These are phyloP conservation scores for Tachystola acroxantha DNA, from an alignment of 2,888 invertebrate species.

Conservation along the genomic window DNA sequence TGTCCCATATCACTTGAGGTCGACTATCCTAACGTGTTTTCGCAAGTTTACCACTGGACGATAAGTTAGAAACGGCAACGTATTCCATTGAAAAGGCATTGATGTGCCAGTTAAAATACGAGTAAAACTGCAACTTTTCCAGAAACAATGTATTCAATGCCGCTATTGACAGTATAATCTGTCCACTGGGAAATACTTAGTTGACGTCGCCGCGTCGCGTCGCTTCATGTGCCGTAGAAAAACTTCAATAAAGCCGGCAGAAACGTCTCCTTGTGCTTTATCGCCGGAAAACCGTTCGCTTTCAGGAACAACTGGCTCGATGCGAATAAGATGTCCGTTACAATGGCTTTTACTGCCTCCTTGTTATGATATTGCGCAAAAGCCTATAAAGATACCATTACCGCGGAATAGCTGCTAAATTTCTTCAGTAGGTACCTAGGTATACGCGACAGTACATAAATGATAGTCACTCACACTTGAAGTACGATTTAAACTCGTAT, in stretches of 20 bases:
- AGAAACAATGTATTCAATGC: slow-evolving; percentile 12
- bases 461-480: too few relatives aligned
- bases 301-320: slow-evolving; percentile 37
- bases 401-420: too few relatives aligned
- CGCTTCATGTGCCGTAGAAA: slow-evolving; percentile 52
- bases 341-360: slow-evolving; percentile 41
- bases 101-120: background rate
- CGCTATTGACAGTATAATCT: slow-evolving; percentile 27
- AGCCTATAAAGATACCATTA: background rate
- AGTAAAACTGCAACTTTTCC: background rate
- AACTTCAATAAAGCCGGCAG: slow-evolving; percentile 55
- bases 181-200: slow-evolving; percentile 17
- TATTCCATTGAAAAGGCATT: background rate
- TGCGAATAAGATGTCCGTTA: slow-evolving; percentile 39
- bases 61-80: too few relatives aligned
- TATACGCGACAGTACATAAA: too few relatives aligned
- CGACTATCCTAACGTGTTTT: too few relatives aligned
- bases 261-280: slow-evolving; percentile 55
- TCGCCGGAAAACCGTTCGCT: slow-evolving; percentile 57
- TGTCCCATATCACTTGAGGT: too few relatives aligned
- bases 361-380: slow-evolving; percentile 28
- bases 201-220: slow-evolving; percentile 28
- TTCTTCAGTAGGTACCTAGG: too few relatives aligned
- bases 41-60: too few relatives aligned
- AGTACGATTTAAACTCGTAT: too few relatives aligned